phyloP scores from a whole-genome alignment of 2,888 invertebrate species.

The Agriopis aurantiaria region DNA sequence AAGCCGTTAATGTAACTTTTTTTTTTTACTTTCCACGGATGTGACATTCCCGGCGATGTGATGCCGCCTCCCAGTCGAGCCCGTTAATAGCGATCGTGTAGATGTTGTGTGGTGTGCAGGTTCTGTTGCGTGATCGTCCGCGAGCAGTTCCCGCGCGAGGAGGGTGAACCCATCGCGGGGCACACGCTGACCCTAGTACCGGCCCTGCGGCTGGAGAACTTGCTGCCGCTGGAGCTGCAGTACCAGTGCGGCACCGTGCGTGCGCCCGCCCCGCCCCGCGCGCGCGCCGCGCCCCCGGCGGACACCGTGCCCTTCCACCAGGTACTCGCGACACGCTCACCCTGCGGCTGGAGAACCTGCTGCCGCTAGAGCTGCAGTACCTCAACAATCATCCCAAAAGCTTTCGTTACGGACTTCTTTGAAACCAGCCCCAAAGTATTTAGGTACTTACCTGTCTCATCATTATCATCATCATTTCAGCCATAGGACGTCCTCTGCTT shows the following conservation, averaged over 20 bases:
- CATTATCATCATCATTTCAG: too few relatives aligned
- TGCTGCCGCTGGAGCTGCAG: constrained; percentile 93
- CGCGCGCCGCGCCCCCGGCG: constrained; percentile 70
- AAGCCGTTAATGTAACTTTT: too few relatives aligned
- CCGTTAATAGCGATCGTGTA: too few relatives aligned
- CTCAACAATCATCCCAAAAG: constrained; percentile 43
- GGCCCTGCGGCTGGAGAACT: constrained; percentile 94
- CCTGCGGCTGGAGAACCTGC: constrained; percentile 93
- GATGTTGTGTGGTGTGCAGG: constrained; percentile 66
- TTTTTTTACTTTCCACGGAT: too few relatives aligned
- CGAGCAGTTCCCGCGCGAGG: constrained; percentile 92
- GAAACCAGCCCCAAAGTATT: too few relatives aligned
- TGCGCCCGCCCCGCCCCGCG: constrained; percentile 66
- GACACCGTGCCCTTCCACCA: constrained; percentile 75
- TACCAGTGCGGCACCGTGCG: constrained; percentile 76
- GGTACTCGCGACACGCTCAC: constrained; percentile 65
- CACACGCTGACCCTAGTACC: constrained; percentile 95
- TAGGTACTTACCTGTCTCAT: too few relatives aligned
- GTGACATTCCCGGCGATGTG: too few relatives aligned
- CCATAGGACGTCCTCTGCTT: too few relatives aligned
- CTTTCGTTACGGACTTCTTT: too few relatives aligned
- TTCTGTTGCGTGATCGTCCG: constrained; percentile 93
- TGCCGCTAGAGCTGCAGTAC: constrained; percentile 93
- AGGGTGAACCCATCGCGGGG: constrained; percentile 90
- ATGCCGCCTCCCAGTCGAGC: background rate